Evolutionary conservation across 2,797 vertebrate species (phyloP), one percentile per base, ranked within the genome.

Genomic region (Psittacula echo): DNA sequence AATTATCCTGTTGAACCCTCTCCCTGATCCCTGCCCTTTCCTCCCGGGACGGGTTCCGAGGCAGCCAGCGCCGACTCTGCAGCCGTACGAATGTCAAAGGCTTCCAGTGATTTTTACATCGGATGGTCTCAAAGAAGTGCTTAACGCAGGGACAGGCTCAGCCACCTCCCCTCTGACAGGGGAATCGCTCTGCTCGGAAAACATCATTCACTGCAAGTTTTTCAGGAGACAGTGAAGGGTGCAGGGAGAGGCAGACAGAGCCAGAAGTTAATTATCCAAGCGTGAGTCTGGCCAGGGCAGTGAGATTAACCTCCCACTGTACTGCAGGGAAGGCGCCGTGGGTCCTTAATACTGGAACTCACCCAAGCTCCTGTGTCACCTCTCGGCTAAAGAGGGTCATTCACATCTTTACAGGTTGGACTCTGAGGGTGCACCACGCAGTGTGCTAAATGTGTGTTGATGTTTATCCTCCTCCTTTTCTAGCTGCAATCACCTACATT

Each of bases 1-100:
- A 72, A 94, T 96, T 93, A 78, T 44, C 76, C 61, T 78, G 92
- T 81, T 71, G 87, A 95, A 75, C 37, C 18, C 83, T 87, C 94
- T 23, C 93, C 90, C 92, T 95, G 94, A 91, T 95, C 94, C 91
- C 72, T 93, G 89, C 85, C 89, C 89, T 92, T 78, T 68, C 48
- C 92, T 93, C 85, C 72, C 32, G 87, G 91, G 87, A 89, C 0
- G 0, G 62, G 62, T 47, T 95, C 92, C 91, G 82, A 85, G 78
- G 82, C 89, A 96, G 95, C 42, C 87, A 86, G 75, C 66, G 20
- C 73, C 54, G 87, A 75, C 58, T 45, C 30, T 11, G 17, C 85
- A 66, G 82, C 87, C 65, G 0, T 68, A 39, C 48, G 92, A 92
- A 89, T 91, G 89, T 87, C 65, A 92, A 91, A 91, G 72, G 73